phyloP scores from a whole-genome alignment of 2,797 vertebrate species.

The Rachycentron canadum region DNA sequence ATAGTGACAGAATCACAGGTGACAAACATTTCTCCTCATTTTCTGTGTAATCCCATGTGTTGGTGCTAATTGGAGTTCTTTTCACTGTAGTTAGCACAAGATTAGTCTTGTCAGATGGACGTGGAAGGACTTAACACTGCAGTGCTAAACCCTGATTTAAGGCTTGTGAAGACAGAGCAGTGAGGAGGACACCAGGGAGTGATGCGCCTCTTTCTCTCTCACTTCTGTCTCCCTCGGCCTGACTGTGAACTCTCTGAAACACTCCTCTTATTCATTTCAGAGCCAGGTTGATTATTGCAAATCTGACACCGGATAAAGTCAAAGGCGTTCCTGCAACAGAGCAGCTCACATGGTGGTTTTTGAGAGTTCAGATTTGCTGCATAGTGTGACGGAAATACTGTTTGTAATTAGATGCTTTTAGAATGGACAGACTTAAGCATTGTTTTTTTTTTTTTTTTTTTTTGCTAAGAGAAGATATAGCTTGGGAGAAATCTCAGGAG shows the following conservation, averaged over 20 bases:
- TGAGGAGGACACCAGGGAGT: slow-evolving; percentile 43
- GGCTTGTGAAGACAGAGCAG: slow-evolving; percentile 49
- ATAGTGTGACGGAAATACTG: neutral
- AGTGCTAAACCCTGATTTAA: slow-evolving; percentile 70
- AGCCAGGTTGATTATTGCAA: slow-evolving; percentile 40
- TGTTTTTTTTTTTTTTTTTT: neutral
- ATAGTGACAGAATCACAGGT: slow-evolving; percentile 68
- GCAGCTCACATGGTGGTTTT: slow-evolving; percentile 21
- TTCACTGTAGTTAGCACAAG: slow-evolving; percentile 61
- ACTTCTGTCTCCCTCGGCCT: neutral
- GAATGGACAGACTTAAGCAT: neutral
- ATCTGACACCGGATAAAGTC: slow-evolving; percentile 46
- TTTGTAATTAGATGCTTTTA: slow-evolving; percentile 10
- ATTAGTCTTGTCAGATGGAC: slow-evolving; percentile 78
- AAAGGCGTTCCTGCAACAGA: slow-evolving; percentile 46
- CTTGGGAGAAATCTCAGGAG: slow-evolving; percentile 5
- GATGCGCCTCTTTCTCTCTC: slow-evolving; percentile 18
- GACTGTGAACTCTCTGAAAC: slow-evolving; percentile 16
- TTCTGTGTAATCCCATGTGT: slow-evolving; percentile 67
- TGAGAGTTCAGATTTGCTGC: slow-evolving; percentile 5
- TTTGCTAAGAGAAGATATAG: neutral
- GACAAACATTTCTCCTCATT: slow-evolving; percentile 78
- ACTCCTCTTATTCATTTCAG: slow-evolving; percentile 54
- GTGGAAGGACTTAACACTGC: slow-evolving; percentile 63
- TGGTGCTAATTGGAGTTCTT: slow-evolving; percentile 74